phyloP scores from a whole-genome alignment of 2,797 vertebrate species.

The Chaunax sp. region DNA sequence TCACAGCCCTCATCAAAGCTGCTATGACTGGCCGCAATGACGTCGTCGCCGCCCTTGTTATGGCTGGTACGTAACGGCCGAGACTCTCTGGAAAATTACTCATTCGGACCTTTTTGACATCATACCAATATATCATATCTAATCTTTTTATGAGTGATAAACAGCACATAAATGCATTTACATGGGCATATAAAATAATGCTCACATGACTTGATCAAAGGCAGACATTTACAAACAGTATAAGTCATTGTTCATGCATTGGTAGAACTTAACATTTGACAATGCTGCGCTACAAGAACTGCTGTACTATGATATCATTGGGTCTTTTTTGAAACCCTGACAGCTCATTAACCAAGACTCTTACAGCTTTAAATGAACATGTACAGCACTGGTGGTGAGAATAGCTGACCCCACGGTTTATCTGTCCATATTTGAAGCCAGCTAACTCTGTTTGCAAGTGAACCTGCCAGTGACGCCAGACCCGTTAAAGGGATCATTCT shows the following conservation, averaged over 20 bases:
- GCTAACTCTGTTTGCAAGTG: conserved; percentile 23
- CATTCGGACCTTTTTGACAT: background rate
- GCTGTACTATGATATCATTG: conserved; percentile 14
- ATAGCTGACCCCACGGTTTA: conserved; percentile 49
- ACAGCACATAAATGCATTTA: background rate
- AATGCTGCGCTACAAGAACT: background rate
- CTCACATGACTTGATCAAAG: background rate
- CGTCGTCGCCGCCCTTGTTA: conserved; percentile 85
- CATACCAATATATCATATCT: conserved; percentile 2
- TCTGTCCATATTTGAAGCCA: conserved; percentile 50
- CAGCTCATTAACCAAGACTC: conserved; percentile 29
- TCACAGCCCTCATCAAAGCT: conserved; percentile 92
- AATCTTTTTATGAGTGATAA: background rate
- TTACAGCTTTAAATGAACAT: conserved; percentile 26
- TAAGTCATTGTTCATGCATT: background rate
- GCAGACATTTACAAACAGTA: background rate
- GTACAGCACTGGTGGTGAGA: conserved; percentile 36
- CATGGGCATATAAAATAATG: background rate
- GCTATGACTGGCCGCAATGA: conserved; percentile 85
- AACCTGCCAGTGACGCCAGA: conserved; percentile 37
- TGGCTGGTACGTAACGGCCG: conserved; percentile 76
- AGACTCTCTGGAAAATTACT: background rate
- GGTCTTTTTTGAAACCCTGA: conserved; percentile 24
- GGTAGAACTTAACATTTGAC: background rate
- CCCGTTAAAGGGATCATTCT: conserved; percentile 68